phyloP scores from a whole-genome alignment of 2,888 invertebrate species.

The Caenorhabditis zanzibari region DNA sequence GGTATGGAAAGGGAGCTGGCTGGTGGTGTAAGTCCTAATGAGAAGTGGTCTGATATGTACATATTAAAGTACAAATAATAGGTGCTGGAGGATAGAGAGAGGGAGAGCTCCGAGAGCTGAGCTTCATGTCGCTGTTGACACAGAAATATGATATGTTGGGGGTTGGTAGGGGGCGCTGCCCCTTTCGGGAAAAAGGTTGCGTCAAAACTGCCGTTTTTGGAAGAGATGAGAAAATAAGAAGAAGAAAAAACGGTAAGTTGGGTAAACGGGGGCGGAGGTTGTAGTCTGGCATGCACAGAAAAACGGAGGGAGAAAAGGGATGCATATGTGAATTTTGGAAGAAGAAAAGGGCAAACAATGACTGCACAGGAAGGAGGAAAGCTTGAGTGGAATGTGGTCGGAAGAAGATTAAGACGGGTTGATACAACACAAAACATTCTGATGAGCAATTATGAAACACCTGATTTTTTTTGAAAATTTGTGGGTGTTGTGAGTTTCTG shows the following conservation, averaged over 20 bases:
- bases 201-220: conserved; percentile 39
- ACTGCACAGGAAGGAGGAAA: conserved; percentile 48
- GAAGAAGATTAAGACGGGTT: conserved; percentile 53
- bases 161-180: conserved; percentile 39
- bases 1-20: conserved; percentile 51
- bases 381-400: conserved; percentile 63
- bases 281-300: not conserved
- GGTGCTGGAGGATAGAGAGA: conserved; percentile 44
- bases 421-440: conserved; percentile 18
- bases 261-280: conserved; percentile 3
- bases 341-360: conserved; percentile 55
- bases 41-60: conserved; percentile 68
- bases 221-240: conserved; percentile 25
- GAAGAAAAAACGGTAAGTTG: conserved; percentile 15
- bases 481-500: not conserved
- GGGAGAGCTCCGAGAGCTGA: conserved; percentile 56
- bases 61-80: conserved; percentile 65
- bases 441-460: conserved; percentile 15
- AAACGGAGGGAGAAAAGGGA: conserved; percentile 14
- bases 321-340: conserved; percentile 50
- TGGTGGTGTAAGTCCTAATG: conserved; percentile 65
- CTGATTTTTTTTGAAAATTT: not conserved
- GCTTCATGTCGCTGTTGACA: conserved; percentile 64
- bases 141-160: conserved; percentile 61
- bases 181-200: conserved; percentile 39